Evolutionary conservation across 2,797 vertebrate species (phyloP).

Genomic region (Poeciliopsis gracilis): DNA sequence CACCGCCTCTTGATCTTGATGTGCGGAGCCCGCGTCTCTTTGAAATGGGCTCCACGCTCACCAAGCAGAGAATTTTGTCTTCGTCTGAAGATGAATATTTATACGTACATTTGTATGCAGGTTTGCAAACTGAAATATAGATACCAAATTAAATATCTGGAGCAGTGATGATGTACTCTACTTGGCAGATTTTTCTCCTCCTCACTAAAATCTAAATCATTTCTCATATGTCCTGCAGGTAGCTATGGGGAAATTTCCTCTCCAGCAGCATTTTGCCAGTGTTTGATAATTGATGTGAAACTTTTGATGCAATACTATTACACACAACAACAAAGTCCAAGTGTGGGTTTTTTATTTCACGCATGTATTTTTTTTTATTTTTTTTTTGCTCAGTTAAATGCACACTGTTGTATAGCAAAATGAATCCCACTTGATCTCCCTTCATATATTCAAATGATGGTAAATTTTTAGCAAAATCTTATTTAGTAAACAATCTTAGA

Average conservation of each 20-base stretch:
- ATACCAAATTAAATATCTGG: neutral
- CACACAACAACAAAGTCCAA: neutral
- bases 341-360: neutral
- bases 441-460: neutral
- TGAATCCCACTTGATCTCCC: neutral
- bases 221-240: neutral
- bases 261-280: neutral
- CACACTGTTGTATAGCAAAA: neutral
- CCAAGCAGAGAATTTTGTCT: neutral
- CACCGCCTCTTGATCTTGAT: neutral
- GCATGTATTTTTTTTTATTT: neutral
- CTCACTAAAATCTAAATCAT: neutral
- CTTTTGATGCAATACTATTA: neutral
- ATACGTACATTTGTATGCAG: neutral
- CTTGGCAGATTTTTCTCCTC: neutral
- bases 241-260: neutral
- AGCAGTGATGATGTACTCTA: neutral
- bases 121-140: neutral
- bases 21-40: neutral
- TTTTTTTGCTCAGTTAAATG: neutral
- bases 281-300: neutral
- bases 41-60: neutral
- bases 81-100: constrained; percentile 4
- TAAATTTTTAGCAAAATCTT: neutral
- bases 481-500: neutral